These are phyloP conservation scores for Menura novaehollandiae DNA, from an alignment of 2,113 vertebrate species.

Conservation along the genomic window DNA sequence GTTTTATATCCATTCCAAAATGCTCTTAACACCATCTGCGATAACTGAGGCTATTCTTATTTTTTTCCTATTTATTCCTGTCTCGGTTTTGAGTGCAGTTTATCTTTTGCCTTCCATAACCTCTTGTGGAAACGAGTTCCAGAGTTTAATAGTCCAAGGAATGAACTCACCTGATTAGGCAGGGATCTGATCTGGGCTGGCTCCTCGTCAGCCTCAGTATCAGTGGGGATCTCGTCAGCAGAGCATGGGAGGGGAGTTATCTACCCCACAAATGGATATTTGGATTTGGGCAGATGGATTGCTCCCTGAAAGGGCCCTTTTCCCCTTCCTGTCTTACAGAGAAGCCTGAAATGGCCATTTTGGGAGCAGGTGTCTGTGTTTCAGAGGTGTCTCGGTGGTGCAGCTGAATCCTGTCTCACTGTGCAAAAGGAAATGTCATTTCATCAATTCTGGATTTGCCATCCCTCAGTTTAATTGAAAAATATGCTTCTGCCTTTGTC, in stretches of 20 bases:
- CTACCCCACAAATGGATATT: not conserved
- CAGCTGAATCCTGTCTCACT: not conserved
- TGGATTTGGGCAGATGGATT: not conserved
- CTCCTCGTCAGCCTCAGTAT: not conserved
- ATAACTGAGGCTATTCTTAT: not conserved
- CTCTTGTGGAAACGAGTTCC: not conserved
- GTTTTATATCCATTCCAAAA: not conserved
- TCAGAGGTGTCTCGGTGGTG: not conserved
- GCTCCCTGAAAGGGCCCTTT: not conserved
- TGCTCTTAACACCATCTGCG: not conserved
- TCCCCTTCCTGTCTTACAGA: not conserved
- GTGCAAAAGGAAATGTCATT: not conserved
- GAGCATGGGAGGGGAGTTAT: not conserved
- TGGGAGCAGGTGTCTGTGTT: not conserved
- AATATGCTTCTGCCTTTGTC: not conserved
- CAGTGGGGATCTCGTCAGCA: not conserved
- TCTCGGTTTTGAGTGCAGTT: not conserved
- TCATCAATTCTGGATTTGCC: slow-evolving; percentile 31
- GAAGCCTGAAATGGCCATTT: not conserved
- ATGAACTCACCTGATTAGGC: not conserved
- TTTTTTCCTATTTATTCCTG: not conserved
- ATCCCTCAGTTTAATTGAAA: slow-evolving; percentile 20
- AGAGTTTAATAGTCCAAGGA: not conserved
- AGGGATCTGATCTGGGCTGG: not conserved
- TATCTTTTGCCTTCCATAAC: not conserved